Evolutionary conservation across 2,888 invertebrate species (phyloP).

Genomic region (Epistrophella euchroma): DNA sequence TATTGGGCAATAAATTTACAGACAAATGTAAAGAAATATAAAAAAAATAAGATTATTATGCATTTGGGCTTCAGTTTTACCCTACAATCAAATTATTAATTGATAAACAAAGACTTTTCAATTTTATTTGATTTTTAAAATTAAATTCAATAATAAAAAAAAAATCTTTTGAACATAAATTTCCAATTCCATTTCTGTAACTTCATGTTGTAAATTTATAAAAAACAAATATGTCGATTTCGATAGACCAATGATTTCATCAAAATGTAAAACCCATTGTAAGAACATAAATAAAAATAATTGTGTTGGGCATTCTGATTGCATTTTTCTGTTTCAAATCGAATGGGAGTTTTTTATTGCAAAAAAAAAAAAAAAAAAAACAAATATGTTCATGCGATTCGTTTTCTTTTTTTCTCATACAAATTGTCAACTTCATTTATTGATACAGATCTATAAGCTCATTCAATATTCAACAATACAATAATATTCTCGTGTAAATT

Average conservation of each 20-base stretch:
- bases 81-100: too few relatives aligned
- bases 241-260: conserved; percentile 28
- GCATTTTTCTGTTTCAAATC: conserved; percentile 29
- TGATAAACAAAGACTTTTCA: too few relatives aligned
- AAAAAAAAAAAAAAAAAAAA: neutral
- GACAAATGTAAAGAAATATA: too few relatives aligned
- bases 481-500: conserved; percentile 45
- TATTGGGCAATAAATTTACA: too few relatives aligned
- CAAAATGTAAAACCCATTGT: conserved; percentile 58
- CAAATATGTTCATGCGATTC: neutral
- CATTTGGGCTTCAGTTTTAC: too few relatives aligned
- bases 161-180: neutral
- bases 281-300: conserved; percentile 34
- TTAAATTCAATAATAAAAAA: too few relatives aligned
- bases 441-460: conserved; percentile 42
- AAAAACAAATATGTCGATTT: neutral
- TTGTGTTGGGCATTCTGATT: conserved; percentile 24
- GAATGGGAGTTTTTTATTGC: neutral
- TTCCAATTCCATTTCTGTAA: conserved; percentile 8
- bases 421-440: conserved; percentile 24
- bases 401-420: neutral
- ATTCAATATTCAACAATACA: conserved; percentile 15
- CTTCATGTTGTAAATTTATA: conserved; percentile 15
- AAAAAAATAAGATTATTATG: too few relatives aligned
- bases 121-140: too few relatives aligned